These are phyloP conservation scores for Eriocheir sinensis DNA, from an alignment of 1,140 invertebrate genomes.

Conservation along the genomic window DNA sequence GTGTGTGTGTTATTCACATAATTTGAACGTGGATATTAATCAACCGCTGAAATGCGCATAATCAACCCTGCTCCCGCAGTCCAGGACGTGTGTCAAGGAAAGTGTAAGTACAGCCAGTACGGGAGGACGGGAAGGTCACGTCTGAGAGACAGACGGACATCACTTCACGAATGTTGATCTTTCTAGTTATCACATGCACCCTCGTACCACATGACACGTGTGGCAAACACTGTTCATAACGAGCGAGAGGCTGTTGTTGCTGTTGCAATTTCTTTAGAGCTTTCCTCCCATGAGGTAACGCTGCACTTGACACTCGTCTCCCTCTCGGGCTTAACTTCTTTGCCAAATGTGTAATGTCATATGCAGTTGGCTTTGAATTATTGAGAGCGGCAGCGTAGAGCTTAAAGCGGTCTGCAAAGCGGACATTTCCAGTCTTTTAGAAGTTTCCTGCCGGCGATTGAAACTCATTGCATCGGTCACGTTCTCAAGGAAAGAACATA, in stretches of 20 bases:
- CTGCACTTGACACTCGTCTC: too few relatives aligned
- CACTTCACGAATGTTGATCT: too few relatives aligned
- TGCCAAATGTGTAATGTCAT: not conserved
- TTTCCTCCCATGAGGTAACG: too few relatives aligned
- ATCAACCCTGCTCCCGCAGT: too few relatives aligned
- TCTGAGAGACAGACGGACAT: too few relatives aligned
- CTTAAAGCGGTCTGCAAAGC: not conserved
- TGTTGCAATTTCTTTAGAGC: too few relatives aligned
- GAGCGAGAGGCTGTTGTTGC: not conserved
- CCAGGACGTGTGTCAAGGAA: not conserved
- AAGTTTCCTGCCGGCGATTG: not conserved
- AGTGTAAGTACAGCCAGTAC: too few relatives aligned
- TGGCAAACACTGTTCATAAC: not conserved
- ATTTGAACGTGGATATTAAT: too few relatives aligned
- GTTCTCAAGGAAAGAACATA: not conserved
- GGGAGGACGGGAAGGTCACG: too few relatives aligned
- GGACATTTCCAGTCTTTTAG: not conserved
- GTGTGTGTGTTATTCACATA: too few relatives aligned
- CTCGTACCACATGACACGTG: not conserved
- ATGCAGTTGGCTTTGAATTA: not conserved
- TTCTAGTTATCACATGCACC: not conserved
- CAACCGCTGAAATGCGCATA: too few relatives aligned
- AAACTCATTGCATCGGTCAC: not conserved
- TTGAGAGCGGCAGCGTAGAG: not conserved
- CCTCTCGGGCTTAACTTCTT: not conserved